Evolutionary conservation across 1,140 invertebrate genomes (phyloP).

Genomic region (Eubasilissa regina): DNA sequence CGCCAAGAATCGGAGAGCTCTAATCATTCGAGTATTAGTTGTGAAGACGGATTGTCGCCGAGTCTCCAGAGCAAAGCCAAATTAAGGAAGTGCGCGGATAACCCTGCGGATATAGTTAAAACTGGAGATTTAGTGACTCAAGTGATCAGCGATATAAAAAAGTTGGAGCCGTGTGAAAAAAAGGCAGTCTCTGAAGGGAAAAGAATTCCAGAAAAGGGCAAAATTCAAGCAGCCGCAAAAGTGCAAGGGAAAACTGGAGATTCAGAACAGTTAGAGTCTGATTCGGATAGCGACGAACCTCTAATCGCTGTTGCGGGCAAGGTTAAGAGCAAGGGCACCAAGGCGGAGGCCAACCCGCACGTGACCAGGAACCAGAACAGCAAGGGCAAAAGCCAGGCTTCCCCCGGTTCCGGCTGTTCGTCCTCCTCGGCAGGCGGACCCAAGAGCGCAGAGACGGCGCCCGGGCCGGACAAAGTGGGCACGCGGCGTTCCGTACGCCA

Average conservation of each 20-base stretch:
- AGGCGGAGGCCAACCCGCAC: slow-evolving; percentile 56
- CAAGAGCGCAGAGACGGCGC: slow-evolving; percentile 50
- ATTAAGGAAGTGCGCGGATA: slow-evolving; percentile 78
- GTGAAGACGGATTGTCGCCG: slow-evolving; percentile 72
- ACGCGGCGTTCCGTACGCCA: slow-evolving; percentile 67
- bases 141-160: slow-evolving; percentile 71
- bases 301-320: slow-evolving; percentile 82
- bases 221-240: slow-evolving; percentile 28
- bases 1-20: slow-evolving; percentile 85
- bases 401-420: not conserved
- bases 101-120: slow-evolving; percentile 79
- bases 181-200: slow-evolving; percentile 62
- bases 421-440: slow-evolving; percentile 26
- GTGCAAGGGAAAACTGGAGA: slow-evolving; percentile 53
- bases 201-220: slow-evolving; percentile 19
- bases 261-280: slow-evolving; percentile 72
- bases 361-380: slow-evolving; percentile 61
- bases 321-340: slow-evolving; percentile 70
- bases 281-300: slow-evolving; percentile 86
- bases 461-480: slow-evolving; percentile 64
- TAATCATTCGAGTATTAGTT: slow-evolving; percentile 74
- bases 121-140: slow-evolving; percentile 56
- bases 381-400: slow-evolving; percentile 60
- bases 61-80: slow-evolving; percentile 67
- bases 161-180: not conserved